Evolutionary conservation across 1,140 invertebrate genomes (phyloP).

Genomic region (Hyphantria cunea): DNA sequence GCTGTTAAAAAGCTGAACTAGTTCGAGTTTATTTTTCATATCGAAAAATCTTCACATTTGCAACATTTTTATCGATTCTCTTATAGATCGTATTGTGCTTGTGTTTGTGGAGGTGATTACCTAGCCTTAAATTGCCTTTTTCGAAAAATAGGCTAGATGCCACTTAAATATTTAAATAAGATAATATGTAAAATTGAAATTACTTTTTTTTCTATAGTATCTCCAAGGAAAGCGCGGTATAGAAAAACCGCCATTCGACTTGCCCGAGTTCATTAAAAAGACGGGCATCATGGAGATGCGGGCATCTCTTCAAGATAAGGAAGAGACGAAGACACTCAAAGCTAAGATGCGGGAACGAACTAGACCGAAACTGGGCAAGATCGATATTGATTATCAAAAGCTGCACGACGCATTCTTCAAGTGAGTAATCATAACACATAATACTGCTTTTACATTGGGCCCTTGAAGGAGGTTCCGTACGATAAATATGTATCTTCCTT

Average conservation of each 20-base stretch:
- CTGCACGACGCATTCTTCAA: slow-evolving; percentile 99
- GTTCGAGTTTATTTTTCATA: not conserved
- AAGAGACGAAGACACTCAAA: slow-evolving; percentile 98
- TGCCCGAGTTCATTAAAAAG: slow-evolving; percentile 99
- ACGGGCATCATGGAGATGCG: slow-evolving; percentile 99
- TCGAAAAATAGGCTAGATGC: no score
- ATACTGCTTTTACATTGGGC: no score
- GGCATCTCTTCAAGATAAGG: slow-evolving; percentile 98
- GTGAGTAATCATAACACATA: slow-evolving; percentile 61
- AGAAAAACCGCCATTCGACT: slow-evolving; percentile 98
- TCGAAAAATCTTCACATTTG: not conserved
- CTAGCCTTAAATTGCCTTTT: no score
- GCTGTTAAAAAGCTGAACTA: not conserved
- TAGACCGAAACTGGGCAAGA: slow-evolving; percentile 98
- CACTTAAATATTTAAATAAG: no score
- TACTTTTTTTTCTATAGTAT: slow-evolving; percentile 60
- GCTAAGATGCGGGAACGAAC: slow-evolving; percentile 99
- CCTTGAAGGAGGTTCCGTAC: no score
- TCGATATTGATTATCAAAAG: slow-evolving; percentile 99
- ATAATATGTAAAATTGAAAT: no score
- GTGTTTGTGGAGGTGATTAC: no score
- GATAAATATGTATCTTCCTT: no score
- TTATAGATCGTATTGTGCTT: no score
- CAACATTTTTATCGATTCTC: no score
- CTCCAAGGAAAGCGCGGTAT: slow-evolving; percentile 98